Conservation (phyloP, 2,888 invertebrate genomes). For the Noctua janthina region DNA sequence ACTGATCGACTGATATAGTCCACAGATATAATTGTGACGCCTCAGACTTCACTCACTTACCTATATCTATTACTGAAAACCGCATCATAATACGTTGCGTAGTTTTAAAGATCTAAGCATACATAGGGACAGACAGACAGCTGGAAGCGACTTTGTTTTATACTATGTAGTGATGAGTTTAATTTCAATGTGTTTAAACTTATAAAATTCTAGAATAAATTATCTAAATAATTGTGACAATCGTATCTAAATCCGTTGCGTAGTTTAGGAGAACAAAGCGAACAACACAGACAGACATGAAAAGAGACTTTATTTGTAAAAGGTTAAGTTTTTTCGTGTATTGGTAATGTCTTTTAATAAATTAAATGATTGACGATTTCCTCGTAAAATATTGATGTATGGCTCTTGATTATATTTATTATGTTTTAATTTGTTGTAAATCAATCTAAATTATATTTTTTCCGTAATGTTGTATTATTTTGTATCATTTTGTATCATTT, state of each 20-base stretch:
- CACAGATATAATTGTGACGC: constrained; percentile 42
- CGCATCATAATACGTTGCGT: no score
- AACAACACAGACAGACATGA: neutral
- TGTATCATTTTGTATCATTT: constrained; percentile 14
- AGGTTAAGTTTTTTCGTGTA: neutral
- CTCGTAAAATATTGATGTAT: constrained; percentile 30
- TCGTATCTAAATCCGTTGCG: neutral
- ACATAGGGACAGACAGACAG: no score
- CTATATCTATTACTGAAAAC: no score
- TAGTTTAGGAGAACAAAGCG: neutral
- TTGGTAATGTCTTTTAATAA: neutral
- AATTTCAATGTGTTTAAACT: no score
- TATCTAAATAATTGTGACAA: neutral
- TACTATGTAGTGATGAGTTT: no score
- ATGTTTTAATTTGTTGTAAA: constrained; percentile 14
- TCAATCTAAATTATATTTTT: constrained; percentile 7
- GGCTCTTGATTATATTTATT: constrained; percentile 20
- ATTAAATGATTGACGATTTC: neutral
- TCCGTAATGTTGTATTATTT: constrained; percentile 10
- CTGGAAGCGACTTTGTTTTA: no score
- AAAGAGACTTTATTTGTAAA: neutral
- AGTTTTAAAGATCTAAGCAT: no score
- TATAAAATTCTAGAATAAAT: neutral
- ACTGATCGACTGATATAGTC: constrained; percentile 5
- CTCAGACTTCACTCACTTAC: neutral